These are phyloP conservation scores for Meloidogyne floridensis DNA, from an alignment of 1,140 invertebrate genomes.

Conservation along the genomic window DNA sequence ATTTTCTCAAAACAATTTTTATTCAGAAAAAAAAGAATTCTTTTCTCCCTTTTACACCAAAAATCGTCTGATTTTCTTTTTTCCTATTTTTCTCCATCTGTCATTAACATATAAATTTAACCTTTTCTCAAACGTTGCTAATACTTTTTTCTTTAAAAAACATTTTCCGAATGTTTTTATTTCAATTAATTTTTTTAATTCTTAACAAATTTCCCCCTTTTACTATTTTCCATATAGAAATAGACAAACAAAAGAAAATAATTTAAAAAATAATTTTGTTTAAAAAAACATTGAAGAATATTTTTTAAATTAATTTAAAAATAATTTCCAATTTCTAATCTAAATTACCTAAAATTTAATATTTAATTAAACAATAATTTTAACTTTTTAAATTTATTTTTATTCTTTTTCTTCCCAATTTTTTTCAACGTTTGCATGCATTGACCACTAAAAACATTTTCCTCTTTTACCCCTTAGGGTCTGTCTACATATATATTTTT, in stretches of 20 bases:
- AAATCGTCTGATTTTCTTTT: slow-evolving; percentile 10
- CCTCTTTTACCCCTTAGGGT: not conserved
- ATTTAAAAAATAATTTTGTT: not conserved
- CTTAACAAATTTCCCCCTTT: not conserved
- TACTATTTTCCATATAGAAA: not conserved
- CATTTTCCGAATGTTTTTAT: slow-evolving; percentile 4
- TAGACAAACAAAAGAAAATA: not conserved
- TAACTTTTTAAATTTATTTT: not conserved
- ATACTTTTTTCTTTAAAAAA: not conserved
- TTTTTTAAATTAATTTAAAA: not conserved
- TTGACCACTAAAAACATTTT: not conserved
- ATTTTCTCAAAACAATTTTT: not conserved
- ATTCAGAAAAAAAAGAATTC: not conserved
- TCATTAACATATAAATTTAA: not conserved
- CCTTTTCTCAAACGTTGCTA: slow-evolving; percentile 1
- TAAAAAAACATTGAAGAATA: not conserved
- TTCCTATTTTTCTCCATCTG: not conserved
- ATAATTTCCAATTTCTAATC: too few species aligned
- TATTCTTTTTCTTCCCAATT: not conserved
- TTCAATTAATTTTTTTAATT: slow-evolving; percentile 9
- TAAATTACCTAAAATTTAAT: too few species aligned
- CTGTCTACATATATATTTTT: not conserved
- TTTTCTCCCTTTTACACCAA: not conserved
- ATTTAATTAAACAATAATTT: too few species aligned
- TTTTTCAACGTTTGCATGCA: not conserved